Evolutionary conservation across 2,888 invertebrate genomes (phyloP), one percentile per base, ranked within the genome.

Genomic region (Ceriagrion tenellum): DNA sequence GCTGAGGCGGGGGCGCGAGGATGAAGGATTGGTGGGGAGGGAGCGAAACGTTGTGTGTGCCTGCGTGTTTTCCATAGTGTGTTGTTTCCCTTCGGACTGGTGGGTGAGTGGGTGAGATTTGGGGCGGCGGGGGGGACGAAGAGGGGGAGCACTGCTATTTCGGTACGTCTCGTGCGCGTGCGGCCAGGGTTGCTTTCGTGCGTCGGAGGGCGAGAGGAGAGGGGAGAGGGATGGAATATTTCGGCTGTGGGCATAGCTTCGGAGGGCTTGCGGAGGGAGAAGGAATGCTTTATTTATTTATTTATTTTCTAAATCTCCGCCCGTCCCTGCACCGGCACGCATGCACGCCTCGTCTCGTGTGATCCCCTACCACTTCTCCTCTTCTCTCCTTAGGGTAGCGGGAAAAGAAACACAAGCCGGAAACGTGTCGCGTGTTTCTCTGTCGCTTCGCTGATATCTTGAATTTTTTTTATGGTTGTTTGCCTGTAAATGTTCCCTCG

Each of bases 81-180:
- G 81, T 35, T 81, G 81, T 81, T 81, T 81, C 81, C 81, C 18
- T 81, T 16, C 16, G 81, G n/a, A 26, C 10, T 4, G 26, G 81
- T 35, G 81, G 81, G 18, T 23, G 81, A 35, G 81, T 35, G 81
- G 81, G 18, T 23, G 81, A 35, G 81, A 26, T 26, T 20, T 26
- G n/a, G 69, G 47, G 69, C 3, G 69, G 26, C 8, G 69, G 69
- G 47, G 47, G 47, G 47, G 47, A 8, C 4, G 47, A 4, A 8
- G 8, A 47, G 47, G 69, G 69, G 69, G n/a, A 1, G 12, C 26
- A 12, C 81, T 81, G 81, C 81, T 81, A 81, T 81, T 81, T 81
- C 81, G 81, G 81, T 81, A 30, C 26, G 12, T 59, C 59, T 59
- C 59, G 59, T 59, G 81, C 81, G 81, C 81, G 81, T 81, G 81